phyloP scores from a whole-genome alignment of 2,888 invertebrate species.

The Pyrrhosoma nymphula region DNA sequence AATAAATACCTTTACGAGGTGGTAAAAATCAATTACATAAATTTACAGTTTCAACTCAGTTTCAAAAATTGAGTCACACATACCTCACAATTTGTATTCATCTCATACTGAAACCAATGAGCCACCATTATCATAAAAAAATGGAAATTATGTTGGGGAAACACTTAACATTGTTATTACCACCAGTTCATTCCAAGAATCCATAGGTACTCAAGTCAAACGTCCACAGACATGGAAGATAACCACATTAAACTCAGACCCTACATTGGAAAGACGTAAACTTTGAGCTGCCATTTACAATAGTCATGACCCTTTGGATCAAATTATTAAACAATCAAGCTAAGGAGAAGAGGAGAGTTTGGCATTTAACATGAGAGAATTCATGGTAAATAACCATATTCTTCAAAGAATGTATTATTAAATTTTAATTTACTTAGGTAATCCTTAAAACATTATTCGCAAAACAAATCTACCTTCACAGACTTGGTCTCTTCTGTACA shows the following conservation, averaged over 20 bases:
- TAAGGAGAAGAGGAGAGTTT: neutral
- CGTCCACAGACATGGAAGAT: neutral
- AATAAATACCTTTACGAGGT: neutral
- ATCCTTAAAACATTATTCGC: neutral
- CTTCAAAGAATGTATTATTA: neutral
- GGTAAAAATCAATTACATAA: neutral
- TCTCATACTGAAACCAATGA: neutral
- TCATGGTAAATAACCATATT: neutral
- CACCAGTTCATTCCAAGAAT: neutral
- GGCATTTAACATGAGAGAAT: neutral
- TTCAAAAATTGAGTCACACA: slow-evolving; percentile 4
- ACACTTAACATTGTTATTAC: neutral
- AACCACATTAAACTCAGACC: neutral
- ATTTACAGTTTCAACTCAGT: neutral
- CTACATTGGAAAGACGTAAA: neutral
- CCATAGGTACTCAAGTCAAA: neutral
- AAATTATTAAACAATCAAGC: neutral
- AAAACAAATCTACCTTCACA: too few species aligned
- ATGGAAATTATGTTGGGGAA: neutral
- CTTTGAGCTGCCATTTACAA: neutral
- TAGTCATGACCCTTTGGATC: neutral
- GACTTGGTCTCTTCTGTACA: too few species aligned
- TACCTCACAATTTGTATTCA: neutral
- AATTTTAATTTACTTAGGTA: neutral
- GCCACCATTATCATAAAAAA: neutral